Base-by-base conservation (phyloP, 1,140 invertebrate genomes). In the Luehdorfia chinensis region DNA sequence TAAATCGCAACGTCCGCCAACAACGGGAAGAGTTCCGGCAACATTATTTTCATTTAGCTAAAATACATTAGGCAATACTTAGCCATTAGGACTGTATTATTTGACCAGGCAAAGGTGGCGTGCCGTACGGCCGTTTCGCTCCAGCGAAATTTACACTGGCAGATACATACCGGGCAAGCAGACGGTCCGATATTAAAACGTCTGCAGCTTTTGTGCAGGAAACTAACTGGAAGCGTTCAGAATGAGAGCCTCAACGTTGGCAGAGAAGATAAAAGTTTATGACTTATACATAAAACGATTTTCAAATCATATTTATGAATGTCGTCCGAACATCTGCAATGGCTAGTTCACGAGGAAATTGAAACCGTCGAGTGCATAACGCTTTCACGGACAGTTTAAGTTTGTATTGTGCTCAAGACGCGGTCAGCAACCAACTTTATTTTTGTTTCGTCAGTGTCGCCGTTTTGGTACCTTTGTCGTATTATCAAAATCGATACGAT, bases 221-320 rank as follows among this genome's bases (percentile, higher is more conserved):
- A 77, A 75, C 75, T 79, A 75, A 76, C 67, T 73, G 73, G 64
- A 60, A 72, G 51, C 72, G 59, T 76, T 74, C 72, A 74, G 59
- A 66, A 9, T 45, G 37, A 58, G 62, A 62, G 58, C 64, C 64
- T 63, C 60, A 54, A 58, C 71, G 55, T 52, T 55, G 67, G 50
- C 61, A 49, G 47, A 39, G 67, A 59, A 75, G 76, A 86, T 86
- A 86, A 86, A 86, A 86, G 64, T 86, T 84, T 84, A 86, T 75
- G 74, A 70, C 55, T 77, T 75, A 80, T 81, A 86, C 75, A 80
- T 83, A 80, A 83, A 85, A 79, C 78, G 75, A 79, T 86, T 84
- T 76, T 84, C 74, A 80, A 86, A 86, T 83, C 72, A 86, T 84
- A 84, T 83, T 84, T 86, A 81, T 75, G 68, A 68, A 61, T 71